Evolutionary conservation across 2,888 invertebrate genomes (phyloP).

Genomic region (Xylota segnis): DNA sequence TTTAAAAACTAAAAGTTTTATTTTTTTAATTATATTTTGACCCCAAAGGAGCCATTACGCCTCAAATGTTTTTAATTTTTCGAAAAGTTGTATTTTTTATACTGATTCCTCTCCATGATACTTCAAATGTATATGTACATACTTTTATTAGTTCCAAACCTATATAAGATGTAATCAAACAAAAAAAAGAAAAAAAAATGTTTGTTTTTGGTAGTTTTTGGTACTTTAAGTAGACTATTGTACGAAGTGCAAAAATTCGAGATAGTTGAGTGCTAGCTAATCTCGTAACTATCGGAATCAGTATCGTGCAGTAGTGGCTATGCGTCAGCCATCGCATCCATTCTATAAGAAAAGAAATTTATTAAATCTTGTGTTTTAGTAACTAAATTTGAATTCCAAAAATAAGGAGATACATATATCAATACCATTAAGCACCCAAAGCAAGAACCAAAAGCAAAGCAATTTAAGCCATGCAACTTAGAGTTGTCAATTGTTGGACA

Average conservation of each 20-base stretch:
- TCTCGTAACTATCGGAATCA: conserved; percentile 83
- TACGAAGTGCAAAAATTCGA: conserved; percentile 54
- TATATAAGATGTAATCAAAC: conserved; percentile 53
- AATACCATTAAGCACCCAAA: not conserved
- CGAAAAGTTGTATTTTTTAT: conserved; percentile 23
- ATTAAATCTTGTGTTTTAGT: not conserved
- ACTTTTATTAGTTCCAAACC: conserved; percentile 26
- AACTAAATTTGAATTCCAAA: not conserved
- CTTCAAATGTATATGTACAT: not conserved
- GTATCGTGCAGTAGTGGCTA: conserved; percentile 84
- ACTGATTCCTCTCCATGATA: conserved; percentile 51
- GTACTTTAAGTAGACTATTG: conserved; percentile 54
- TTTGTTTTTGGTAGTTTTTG: conserved; percentile 37
- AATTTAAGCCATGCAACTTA: too few species aligned
- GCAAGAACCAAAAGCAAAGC: not conserved
- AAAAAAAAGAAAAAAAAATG: conserved; percentile 32
- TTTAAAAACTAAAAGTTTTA: conserved; percentile 1
- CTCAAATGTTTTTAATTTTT: conserved; percentile 1
- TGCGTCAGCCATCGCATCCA: conserved; percentile 82
- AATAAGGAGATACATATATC: not conserved
- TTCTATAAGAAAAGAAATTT: conserved; percentile 80
- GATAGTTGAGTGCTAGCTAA: conserved; percentile 77
- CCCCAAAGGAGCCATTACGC: not conserved
- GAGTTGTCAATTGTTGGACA: too few species aligned
- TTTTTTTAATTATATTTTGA: not conserved